Conservation (phyloP, 64 coral and sea anemone species). For the Stichodactyla helianthus region DNA sequence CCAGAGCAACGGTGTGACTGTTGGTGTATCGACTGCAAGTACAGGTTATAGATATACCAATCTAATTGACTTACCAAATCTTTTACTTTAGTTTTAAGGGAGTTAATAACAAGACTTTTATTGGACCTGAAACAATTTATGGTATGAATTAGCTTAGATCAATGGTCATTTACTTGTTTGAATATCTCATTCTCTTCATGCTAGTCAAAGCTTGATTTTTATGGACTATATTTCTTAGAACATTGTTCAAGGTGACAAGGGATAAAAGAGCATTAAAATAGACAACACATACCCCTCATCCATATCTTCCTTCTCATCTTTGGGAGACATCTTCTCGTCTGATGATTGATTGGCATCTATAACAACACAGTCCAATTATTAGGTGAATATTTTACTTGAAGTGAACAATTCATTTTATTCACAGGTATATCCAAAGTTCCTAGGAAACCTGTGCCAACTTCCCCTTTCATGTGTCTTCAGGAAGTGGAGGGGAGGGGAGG, state of each 20-base stretch:
- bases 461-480: too few relatives aligned
- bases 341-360: conserved; percentile 27
- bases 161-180: too few relatives aligned
- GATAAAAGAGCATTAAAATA: too few relatives aligned
- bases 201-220: too few relatives aligned
- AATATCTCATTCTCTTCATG: too few relatives aligned
- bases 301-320: conserved; percentile 9
- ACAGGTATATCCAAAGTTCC: too few relatives aligned
- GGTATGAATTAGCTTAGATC: too few relatives aligned
- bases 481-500: too few relatives aligned
- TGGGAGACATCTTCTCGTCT: conserved; percentile 9
- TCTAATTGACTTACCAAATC: conserved; percentile 55
- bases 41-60: not conserved
- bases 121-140: not conserved
- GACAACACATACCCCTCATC: conserved; percentile 15
- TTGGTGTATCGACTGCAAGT: too few relatives aligned
- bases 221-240: not conserved
- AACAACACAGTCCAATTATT: not conserved
- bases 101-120: conserved; percentile 61
- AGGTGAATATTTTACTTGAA: too few relatives aligned
- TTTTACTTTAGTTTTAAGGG: conserved; percentile 59
- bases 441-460: too few relatives aligned
- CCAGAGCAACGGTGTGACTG: too few relatives aligned
- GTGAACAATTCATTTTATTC: not conserved
- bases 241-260: not conserved